These are phyloP conservation scores for Bos javanicus DNA, from an alignment of 2,113 vertebrate genomes.

Conservation along the genomic window DNA sequence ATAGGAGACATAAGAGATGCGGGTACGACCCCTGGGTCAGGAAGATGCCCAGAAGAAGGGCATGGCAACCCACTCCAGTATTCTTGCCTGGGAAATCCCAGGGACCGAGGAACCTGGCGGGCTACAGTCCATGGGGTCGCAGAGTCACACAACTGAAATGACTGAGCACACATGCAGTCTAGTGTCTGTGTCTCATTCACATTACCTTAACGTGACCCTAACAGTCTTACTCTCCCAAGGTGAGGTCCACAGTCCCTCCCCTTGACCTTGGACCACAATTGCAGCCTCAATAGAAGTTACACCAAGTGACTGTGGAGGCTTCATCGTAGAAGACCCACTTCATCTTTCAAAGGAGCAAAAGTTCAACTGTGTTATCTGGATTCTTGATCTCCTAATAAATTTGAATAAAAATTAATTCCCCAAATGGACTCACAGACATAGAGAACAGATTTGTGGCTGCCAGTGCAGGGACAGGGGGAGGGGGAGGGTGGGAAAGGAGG, in stretches of 20 bases:
- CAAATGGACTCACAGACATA: neutral
- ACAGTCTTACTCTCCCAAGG: neutral
- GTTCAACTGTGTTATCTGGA: neutral
- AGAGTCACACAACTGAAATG: neutral
- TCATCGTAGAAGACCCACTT: neutral
- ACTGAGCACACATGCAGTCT: neutral
- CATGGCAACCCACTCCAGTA: neutral
- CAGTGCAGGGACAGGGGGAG: neutral
- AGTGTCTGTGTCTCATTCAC: neutral
- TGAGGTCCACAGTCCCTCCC: neutral
- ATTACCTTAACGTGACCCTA: neutral
- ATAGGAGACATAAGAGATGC: neutral
- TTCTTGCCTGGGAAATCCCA: neutral
- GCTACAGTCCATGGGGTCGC: rapidly evolving
- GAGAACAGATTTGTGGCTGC: neutral
- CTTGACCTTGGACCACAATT: neutral
- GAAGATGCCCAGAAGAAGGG: neutral
- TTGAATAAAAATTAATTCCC: neutral
- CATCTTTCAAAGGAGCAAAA: neutral
- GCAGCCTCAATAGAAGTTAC: neutral
- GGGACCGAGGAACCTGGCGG: neutral
- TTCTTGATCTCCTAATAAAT: neutral
- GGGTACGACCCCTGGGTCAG: neutral
- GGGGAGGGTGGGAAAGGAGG: neutral
- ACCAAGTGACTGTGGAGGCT: neutral